Conservation (phyloP, 1,140 invertebrate genomes). For the Ceratosolen solmsi region DNA sequence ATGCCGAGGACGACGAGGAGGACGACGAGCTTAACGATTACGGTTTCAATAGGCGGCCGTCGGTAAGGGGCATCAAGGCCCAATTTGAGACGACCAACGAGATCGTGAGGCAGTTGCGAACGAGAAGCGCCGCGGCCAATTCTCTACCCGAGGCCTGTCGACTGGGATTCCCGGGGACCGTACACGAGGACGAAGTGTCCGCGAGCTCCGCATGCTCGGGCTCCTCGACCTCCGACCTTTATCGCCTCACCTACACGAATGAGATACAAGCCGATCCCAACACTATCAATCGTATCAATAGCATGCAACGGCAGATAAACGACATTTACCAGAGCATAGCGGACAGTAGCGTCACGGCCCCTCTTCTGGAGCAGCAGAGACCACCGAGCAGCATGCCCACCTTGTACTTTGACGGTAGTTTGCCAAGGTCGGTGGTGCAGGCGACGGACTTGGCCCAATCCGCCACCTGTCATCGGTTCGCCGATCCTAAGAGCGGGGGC, state of each 20-base stretch:
- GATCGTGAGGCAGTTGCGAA: constrained; percentile 82
- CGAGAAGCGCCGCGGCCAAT: constrained; percentile 71
- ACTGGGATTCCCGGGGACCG: constrained; percentile 72
- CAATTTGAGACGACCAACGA: constrained; percentile 86
- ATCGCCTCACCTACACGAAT: constrained; percentile 46
- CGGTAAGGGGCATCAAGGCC: constrained; percentile 84
- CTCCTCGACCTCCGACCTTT: constrained; percentile 36
- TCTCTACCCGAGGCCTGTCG: constrained; percentile 54
- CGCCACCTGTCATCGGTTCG: neutral
- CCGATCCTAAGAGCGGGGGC: constrained; percentile 18
- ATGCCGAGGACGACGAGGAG: constrained; percentile 73
- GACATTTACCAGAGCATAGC: constrained; percentile 71
- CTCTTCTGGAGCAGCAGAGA: constrained; percentile 36
- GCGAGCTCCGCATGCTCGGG: neutral
- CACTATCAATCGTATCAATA: constrained; percentile 68
- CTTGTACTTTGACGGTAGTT: constrained; percentile 61
- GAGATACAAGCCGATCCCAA: constrained; percentile 55
- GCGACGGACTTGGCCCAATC: neutral
- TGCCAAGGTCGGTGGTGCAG: constrained; percentile 52
- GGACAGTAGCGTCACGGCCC: constrained; percentile 55
- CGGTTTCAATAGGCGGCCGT: constrained; percentile 89
- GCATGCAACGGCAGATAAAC: constrained; percentile 68
- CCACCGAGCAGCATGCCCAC: constrained; percentile 48
- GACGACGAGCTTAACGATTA: constrained; percentile 91
- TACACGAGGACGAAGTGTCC: constrained; percentile 53